A percentile compares a stretch with the other conserved stretches of the same genome.
Evolutionary conservation across 2,888 invertebrate genomes (phyloP).

Genomic region (Cancer borealis): DNA sequence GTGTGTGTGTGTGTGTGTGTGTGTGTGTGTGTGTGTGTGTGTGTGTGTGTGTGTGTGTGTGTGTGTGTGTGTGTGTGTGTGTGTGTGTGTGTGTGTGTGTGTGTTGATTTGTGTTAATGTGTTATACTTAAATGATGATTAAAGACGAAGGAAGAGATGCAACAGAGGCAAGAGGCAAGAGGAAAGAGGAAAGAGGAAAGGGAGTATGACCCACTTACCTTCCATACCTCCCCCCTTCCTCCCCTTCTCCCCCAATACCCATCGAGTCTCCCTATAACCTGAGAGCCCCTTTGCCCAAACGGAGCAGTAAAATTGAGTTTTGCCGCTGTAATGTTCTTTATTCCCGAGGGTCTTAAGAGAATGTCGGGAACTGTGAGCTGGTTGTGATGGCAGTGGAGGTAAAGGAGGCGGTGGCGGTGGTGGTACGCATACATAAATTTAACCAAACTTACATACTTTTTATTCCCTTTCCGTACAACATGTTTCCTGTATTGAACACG

Average conservation of each 20-base stretch:
- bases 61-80: slow-evolving; percentile 20
- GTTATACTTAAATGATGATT: not conserved
- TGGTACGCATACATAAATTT: too few relatives aligned
- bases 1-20: too few relatives aligned
- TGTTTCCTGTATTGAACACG: too few relatives aligned
- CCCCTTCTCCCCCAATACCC: not conserved
- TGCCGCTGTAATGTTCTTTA: slow-evolving; percentile 27
- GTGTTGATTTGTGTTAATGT: not conserved
- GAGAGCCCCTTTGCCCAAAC: not conserved
- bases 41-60: slow-evolving; percentile 17
- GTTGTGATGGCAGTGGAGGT: not conserved
- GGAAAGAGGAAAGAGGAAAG: too few relatives aligned
- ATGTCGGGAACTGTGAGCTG: not conserved
- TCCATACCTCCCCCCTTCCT: not conserved
- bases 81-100: not conserved
- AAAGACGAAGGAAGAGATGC: not conserved
- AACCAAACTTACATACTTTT: too few relatives aligned
- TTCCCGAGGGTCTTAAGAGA: slow-evolving; percentile 11
- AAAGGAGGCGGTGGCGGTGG: not conserved
- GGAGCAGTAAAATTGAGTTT: slow-evolving; percentile 21
- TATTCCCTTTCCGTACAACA: too few relatives aligned
- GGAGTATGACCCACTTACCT: not conserved
- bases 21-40: too few relatives aligned
- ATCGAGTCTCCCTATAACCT: not conserved
- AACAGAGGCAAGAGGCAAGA: not conserved